These are phyloP conservation scores for Chouioia cunea DNA, from an alignment of 2,888 invertebrate species.

Conservation along the genomic window DNA sequence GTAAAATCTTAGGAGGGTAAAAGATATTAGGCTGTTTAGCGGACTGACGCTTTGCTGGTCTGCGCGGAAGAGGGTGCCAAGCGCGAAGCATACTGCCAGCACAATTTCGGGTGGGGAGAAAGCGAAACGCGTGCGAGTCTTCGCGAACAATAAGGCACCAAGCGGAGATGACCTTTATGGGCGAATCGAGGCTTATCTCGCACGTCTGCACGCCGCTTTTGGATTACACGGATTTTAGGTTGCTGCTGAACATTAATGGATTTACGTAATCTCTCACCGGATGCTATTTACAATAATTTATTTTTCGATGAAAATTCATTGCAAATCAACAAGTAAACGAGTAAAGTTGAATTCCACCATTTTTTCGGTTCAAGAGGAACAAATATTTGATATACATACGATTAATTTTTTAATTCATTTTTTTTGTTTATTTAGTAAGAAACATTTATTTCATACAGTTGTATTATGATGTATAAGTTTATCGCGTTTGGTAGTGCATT, in stretches of 20 bases:
- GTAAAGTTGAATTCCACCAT: no score
- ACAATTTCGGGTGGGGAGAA: conserved; percentile 48
- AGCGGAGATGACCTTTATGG: conserved; percentile 59
- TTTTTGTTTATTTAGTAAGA: no score
- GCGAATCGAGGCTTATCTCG: conserved; percentile 46
- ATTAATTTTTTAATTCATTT: no score
- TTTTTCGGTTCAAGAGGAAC: no score
- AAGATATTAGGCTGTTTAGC: conserved; percentile 61
- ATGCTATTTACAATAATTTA: no score
- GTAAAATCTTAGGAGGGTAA: conserved; percentile 42
- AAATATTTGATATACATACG: no score
- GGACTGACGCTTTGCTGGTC: conserved; percentile 48
- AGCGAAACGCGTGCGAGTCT: conserved; percentile 48
- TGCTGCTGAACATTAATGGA: neutral
- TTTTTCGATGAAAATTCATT: no score
- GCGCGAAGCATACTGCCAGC: conserved; percentile 48
- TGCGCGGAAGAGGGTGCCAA: conserved; percentile 39
- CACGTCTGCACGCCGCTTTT: conserved; percentile 26
- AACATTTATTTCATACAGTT: no score
- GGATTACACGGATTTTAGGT: conserved; percentile 4
- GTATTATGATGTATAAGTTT: no score
- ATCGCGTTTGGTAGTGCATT: no score
- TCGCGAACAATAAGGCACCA: conserved; percentile 56
- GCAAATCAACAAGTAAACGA: no score
- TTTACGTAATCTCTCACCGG: no score